Evolutionary conservation across 2,113 vertebrate genomes (phyloP), one percentile per base, ranked within the genome.

Genomic region (Tragelaphus imberbis): DNA sequence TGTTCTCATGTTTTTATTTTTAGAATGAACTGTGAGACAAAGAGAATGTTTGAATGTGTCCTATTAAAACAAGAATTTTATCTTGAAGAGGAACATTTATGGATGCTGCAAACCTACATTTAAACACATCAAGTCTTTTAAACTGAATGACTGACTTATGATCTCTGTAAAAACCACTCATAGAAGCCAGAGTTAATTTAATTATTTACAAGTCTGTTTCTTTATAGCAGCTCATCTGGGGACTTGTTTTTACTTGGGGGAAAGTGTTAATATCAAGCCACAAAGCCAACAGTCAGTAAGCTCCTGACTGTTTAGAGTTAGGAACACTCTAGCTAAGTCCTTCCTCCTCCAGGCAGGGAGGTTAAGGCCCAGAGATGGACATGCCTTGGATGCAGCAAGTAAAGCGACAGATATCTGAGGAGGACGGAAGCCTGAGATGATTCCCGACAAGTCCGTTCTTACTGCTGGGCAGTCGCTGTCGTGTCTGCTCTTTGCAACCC

Each of bases 1-100:
- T 59, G 65, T 55, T 95, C 51, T 1, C 56, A 44, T 86, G 44
- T 65, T 94, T 61, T 97, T 97, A 97, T 93, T 98, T 96, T 97
- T 95, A 94, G 93, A 90, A 94, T 59, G 19, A 88, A 82, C 55
- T 30, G 40, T 33, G 47, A 33, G n/a, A 81, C 36, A 4, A 80
- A 92, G 25, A 84, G 56, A 84, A 65, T 3, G 28, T 47, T 47
- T 28, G n/a, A 94, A 30, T 11, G 3, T 36, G 4, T 40, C 28
- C 75, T 63, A 11, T 21, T 90, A 92, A 75, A 97, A 58, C 30
- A 90, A 85, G 59, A 25, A 19, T 95, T 95, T 90, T 91, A 8
- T 90, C 36, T 77, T 61, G 25, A 71, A 90, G 94, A 77, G 44
- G 90, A 21, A 71, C 71, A 88, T 79, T 65, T 88, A 71, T 47